Evolutionary conservation across 2,888 invertebrate species (phyloP).

Genomic region (Sesamia inferens): DNA sequence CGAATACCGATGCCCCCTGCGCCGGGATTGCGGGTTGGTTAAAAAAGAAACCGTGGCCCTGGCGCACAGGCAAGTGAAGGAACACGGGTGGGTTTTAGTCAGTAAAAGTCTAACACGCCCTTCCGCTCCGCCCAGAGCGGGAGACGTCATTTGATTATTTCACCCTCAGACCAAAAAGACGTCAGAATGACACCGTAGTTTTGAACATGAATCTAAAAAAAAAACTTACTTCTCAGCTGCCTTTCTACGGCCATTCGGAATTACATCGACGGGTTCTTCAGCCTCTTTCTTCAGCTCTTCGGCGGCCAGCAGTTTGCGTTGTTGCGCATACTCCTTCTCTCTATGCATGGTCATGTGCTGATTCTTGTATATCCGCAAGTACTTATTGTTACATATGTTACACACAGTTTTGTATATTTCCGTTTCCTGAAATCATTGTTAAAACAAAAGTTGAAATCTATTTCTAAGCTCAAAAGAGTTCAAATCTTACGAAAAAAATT

Average conservation of each 20-base stretch:
- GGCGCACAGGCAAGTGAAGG: no score
- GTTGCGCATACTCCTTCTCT: constrained; percentile 71
- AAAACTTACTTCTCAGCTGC: constrained; percentile 80
- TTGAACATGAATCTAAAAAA: neutral
- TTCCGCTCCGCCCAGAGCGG: no score
- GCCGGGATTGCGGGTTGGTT: no score
- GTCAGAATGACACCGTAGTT: neutral
- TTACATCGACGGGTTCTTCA: constrained; percentile 35
- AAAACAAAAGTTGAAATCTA: neutral
- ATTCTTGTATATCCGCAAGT: constrained; percentile 89
- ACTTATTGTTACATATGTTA: constrained; percentile 86
- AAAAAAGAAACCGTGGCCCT: no score
- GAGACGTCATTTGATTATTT: no score
- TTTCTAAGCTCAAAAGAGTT: neutral
- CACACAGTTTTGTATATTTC: constrained; percentile 87
- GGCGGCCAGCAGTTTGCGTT: constrained; percentile 61
- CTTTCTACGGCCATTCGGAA: constrained; percentile 67
- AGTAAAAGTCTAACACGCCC: no score
- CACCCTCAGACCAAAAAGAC: neutral
- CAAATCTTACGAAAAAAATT: neutral
- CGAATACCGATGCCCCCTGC: no score
- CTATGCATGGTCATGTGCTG: constrained; percentile 89
- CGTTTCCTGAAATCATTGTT: constrained; percentile 78
- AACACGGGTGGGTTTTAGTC: no score
- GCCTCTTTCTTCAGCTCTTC: constrained; percentile 61